Conservation (phyloP, 2,797 vertebrate species). For the Thunnus albacares region DNA sequence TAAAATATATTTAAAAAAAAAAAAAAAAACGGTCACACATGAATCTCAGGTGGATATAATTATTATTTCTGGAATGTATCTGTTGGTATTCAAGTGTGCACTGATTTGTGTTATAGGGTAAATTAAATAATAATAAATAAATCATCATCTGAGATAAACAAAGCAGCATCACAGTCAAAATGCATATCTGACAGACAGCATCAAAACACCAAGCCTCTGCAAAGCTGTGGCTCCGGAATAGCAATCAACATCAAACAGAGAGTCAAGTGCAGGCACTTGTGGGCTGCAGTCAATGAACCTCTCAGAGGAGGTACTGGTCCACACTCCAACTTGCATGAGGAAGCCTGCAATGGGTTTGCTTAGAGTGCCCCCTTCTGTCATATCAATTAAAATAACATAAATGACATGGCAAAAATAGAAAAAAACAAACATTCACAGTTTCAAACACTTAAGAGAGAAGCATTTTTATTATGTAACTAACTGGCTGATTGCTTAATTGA, state of each 20-base stretch:
- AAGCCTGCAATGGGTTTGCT: slow-evolving; percentile 46
- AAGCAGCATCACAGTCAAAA: slow-evolving; percentile 21
- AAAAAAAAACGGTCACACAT: neutral
- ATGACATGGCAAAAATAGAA: slow-evolving; percentile 46
- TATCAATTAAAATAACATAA: slow-evolving; percentile 10
- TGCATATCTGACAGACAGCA: slow-evolving; percentile 7
- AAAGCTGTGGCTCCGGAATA: slow-evolving; percentile 64
- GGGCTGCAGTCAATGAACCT: slow-evolving; percentile 75
- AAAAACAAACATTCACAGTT: neutral
- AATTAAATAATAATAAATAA: neutral
- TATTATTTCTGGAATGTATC: neutral
- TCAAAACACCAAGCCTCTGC: slow-evolving; percentile 44
- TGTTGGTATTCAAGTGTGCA: slow-evolving; percentile 9
- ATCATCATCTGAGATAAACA: slow-evolving; percentile 36
- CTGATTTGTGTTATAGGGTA: slow-evolving; percentile 3
- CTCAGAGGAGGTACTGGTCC: slow-evolving; percentile 58
- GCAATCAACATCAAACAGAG: slow-evolving; percentile 72
- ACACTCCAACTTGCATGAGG: slow-evolving; percentile 34
- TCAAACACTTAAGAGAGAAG: neutral
- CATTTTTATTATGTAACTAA: neutral
- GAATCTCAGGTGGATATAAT: neutral
- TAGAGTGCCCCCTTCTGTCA: slow-evolving; percentile 75
- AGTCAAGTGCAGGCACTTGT: slow-evolving; percentile 71
- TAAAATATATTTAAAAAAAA: neutral
- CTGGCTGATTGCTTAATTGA: neutral